Conservation (phyloP, 2,888 invertebrate genomes). For the Panopea generosa region DNA sequence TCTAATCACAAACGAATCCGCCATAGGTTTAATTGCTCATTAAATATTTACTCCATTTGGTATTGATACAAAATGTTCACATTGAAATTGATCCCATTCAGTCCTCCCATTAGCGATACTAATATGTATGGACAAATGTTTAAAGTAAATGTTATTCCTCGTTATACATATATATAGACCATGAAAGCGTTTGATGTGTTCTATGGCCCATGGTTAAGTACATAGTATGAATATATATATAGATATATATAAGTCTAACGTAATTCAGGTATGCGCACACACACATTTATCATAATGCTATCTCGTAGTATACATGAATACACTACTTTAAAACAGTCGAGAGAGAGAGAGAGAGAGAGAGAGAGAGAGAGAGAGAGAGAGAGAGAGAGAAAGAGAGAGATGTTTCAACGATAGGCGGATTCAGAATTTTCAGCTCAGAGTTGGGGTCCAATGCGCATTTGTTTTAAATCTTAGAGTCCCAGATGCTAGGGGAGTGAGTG, state of each 20-base stretch:
- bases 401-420: too few species aligned
- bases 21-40: conserved; percentile 31
- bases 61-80: conserved; percentile 30
- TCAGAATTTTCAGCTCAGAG: too few species aligned
- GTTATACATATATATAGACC: conserved; percentile 8
- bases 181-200: conserved; percentile 12
- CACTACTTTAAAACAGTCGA: too few species aligned
- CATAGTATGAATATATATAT: conserved; percentile 1
- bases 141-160: conserved; percentile 18
- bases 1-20: too few species aligned
- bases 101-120: conserved; percentile 13
- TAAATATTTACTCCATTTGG: conserved; percentile 46
- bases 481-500: too few species aligned
- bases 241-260: conserved; percentile 45
- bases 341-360: too few species aligned
- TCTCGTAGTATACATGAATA: conserved; percentile 2
- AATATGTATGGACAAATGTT: conserved; percentile 18
- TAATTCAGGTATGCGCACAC: conserved; percentile 35
- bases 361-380: too few species aligned
- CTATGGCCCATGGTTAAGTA: conserved; percentile 1
- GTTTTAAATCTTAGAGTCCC: too few species aligned
- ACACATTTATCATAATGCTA: too few species aligned
- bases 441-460: too few species aligned
- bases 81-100: conserved; percentile 9
- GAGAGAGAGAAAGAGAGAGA: too few species aligned